Evolutionary conservation across 2,797 vertebrate genomes (phyloP).

Genomic region (Oreonectes daqikongensis): DNA sequence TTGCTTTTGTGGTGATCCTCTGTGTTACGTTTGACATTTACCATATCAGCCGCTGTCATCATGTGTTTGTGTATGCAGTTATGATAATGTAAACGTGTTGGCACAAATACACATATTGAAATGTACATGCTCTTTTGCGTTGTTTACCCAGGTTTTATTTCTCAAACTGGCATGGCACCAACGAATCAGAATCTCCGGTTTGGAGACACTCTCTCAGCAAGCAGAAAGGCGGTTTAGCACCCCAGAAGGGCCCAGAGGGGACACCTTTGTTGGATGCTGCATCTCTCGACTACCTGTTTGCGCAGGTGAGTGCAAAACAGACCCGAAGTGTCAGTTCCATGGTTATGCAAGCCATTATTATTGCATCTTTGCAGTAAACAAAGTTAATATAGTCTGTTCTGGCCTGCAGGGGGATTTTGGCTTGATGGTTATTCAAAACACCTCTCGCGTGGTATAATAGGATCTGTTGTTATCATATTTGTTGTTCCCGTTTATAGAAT

Average conservation of each 20-base stretch:
- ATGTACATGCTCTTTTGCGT: not conserved
- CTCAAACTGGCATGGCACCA: slow-evolving; percentile 97
- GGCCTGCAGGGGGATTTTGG: not conserved
- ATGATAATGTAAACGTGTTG: not conserved
- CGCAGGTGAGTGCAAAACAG: slow-evolving; percentile 78
- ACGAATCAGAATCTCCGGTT: slow-evolving; percentile 86
- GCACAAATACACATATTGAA: not conserved
- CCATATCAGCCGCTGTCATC: not conserved
- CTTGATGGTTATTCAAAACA: slow-evolving; percentile 46
- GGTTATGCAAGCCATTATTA: not conserved
- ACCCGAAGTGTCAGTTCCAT: not conserved
- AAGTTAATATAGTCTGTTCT: not conserved
- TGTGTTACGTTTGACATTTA: not conserved
- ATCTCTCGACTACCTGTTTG: slow-evolving; percentile 92
- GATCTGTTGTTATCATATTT: slow-evolving; percentile 19
- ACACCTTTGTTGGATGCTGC: slow-evolving; percentile 87
- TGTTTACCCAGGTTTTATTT: slow-evolving; percentile 87
- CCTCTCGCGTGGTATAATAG: not conserved
- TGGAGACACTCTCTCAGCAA: slow-evolving; percentile 92
- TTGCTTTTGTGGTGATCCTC: not conserved
- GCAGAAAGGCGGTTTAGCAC: slow-evolving; percentile 77
- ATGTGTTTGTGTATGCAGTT: not conserved
- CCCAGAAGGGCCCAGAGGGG: slow-evolving; percentile 82
- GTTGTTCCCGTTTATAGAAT: slow-evolving; percentile 15
- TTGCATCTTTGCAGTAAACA: slow-evolving; percentile 17